phyloP scores from a whole-genome alignment of 2,113 vertebrate genomes.

The Percina caprodes region DNA sequence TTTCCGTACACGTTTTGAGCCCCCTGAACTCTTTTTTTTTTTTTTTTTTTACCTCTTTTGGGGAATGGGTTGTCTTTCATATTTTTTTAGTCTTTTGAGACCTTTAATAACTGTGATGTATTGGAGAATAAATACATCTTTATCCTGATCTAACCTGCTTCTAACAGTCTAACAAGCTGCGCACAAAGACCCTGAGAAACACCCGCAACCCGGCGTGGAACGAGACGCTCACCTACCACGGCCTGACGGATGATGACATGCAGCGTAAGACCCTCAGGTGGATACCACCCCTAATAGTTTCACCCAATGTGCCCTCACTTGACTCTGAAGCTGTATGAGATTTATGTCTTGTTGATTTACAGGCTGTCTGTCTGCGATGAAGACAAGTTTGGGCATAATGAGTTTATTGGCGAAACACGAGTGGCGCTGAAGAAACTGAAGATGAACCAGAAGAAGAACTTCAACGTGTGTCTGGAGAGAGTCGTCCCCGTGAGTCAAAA shows the following conservation, averaged over 20 bases:
- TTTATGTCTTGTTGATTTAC: conserved; percentile 37
- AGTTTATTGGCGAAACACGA: conserved; percentile 97
- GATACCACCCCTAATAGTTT: conserved; percentile 5
- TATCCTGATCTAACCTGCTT: conserved; percentile 2
- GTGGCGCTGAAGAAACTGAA: conserved; percentile 97
- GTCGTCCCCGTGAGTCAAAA: conserved; percentile 89
- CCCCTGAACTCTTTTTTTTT: too few species aligned
- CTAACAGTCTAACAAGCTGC: conserved; percentile 92
- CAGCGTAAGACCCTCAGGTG: conserved; percentile 96
- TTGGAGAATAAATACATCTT: too few species aligned
- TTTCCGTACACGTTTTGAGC: too few species aligned
- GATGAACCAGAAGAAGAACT: conserved; percentile 94
- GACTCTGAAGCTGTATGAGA: neutral
- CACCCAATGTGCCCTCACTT: neutral
- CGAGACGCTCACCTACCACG: conserved; percentile 94
- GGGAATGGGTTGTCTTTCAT: too few species aligned
- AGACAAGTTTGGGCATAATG: conserved; percentile 98
- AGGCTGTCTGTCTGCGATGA: conserved; percentile 98
- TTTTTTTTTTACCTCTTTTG: too few species aligned
- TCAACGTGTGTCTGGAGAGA: conserved; percentile 96
- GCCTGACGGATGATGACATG: conserved; percentile 96
- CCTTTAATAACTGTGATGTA: too few species aligned
- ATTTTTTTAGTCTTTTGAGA: too few species aligned
- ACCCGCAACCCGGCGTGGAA: conserved; percentile 96
- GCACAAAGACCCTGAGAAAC: conserved; percentile 96